Evolutionary conservation across 2,888 invertebrate species (phyloP), one percentile per base, ranked within the genome.

Genomic region (Seladonia tumulorum): DNA sequence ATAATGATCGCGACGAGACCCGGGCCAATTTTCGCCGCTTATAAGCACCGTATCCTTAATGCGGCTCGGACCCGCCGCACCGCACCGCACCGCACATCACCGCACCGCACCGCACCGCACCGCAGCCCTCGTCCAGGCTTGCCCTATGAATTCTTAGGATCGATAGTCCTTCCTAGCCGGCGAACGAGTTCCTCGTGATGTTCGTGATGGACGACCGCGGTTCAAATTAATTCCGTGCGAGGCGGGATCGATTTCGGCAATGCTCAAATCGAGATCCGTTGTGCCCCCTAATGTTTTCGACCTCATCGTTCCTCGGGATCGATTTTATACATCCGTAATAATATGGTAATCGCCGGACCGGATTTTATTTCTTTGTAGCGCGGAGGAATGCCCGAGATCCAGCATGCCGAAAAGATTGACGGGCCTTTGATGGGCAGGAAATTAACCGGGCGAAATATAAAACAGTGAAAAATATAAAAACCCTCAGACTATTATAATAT

Each of bases 1-100:
- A 93, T 93, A 93, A 94, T 93, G 91, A 94, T 93, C 82, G 84
- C 82, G 82, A 87, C 84, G 79, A 85, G 82, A 25, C 74, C 60
- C 60, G 42, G 77, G 82, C 81, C 87, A 90, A 91, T 91, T 92
- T 91, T 91, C 84, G 77, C 77, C 79, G 83, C 74, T 89, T 81
- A 25, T 88, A 75, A 89, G 18, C 79, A 79, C 79, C 79, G 81
- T 84, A 79, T 81, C 85, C 71, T 82, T 84, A 74, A 89, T 76
- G 72, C 60, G 78, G 49, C 68, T 35, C 35, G 47, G 49, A 71
- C 22, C 22, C 78, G 35, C 5, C 76, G 29, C 66, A 29, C 22
- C 71, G 35, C 66, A 14, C 49, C 49, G 47, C 47, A 5, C 16
- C 47, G n/a, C n/a, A n/a, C n/a, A n/a, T n/a, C n/a, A n/a, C n/a